These are phyloP conservation scores for Brachionus calyciflorus DNA, from an alignment of 1,140 invertebrate species.

Conservation along the genomic window DNA sequence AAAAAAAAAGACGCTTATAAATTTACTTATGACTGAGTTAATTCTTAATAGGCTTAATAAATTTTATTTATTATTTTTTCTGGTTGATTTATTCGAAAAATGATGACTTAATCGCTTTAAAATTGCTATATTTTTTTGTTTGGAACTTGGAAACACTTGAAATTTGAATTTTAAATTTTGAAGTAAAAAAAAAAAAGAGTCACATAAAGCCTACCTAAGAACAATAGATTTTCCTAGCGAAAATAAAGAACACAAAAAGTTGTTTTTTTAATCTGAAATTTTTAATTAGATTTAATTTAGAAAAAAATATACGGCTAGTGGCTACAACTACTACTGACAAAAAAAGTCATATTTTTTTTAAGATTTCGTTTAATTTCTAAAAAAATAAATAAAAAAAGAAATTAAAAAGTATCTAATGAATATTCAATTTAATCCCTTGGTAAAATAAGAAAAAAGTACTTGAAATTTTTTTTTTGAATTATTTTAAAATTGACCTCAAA, in stretches of 20 bases:
- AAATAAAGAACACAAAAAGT: neutral
- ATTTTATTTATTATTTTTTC: no score
- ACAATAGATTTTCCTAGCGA: neutral
- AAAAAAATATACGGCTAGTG: neutral
- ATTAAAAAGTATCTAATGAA: conserved; percentile 25
- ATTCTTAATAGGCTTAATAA: neutral
- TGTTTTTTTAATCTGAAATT: conserved; percentile 30
- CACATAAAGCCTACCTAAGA: neutral
- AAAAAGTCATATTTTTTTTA: neutral
- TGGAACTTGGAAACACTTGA: conserved; percentile 22
- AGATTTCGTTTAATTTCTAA: conserved; percentile 27
- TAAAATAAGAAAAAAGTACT: neutral
- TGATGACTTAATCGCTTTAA: conserved; percentile 28
- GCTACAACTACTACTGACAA: neutral
- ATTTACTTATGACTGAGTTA: neutral
- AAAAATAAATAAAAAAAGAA: no score
- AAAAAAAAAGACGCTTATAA: no score
- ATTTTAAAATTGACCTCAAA: neutral
- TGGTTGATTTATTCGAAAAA: conserved; percentile 16
- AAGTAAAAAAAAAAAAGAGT: neutral
- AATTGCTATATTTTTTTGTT: neutral
- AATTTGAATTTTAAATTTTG: conserved; percentile 28
- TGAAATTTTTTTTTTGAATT: neutral
- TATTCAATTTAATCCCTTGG: neutral
- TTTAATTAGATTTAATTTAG: conserved; percentile 26